Evolutionary conservation across 2,888 invertebrate species (phyloP).

Genomic region (Scotopteryx bipunctaria): DNA sequence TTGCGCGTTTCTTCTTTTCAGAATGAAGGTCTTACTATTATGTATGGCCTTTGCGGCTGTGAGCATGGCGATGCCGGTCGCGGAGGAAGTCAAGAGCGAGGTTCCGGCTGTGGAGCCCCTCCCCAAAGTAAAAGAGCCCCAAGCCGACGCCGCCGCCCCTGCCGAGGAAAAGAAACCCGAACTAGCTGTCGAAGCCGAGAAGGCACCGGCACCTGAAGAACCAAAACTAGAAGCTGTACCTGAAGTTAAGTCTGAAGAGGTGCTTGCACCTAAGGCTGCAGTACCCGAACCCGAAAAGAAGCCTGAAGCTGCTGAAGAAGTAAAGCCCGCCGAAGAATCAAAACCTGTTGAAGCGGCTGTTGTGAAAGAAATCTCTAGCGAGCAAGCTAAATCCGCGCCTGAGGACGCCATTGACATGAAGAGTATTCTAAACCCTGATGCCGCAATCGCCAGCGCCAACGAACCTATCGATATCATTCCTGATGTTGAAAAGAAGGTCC

Average conservation of each 20-base stretch:
- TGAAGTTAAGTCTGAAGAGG: slow-evolving; percentile 45
- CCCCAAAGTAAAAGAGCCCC: slow-evolving; percentile 45
- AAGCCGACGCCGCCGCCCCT: slow-evolving; percentile 48
- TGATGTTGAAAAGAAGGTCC: slow-evolving; percentile 14
- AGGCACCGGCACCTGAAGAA: slow-evolving; percentile 40
- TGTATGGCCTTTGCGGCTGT: slow-evolving; percentile 82
- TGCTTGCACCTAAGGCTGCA: slow-evolving; percentile 48
- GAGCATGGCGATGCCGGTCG: slow-evolving; percentile 85
- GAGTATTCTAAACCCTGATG: slow-evolving; percentile 10
- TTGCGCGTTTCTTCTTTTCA: slow-evolving; percentile 68
- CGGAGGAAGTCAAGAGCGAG: slow-evolving; percentile 65
- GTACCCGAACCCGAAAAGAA: slow-evolving; percentile 50
- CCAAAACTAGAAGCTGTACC: slow-evolving; percentile 34
- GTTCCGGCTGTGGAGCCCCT: slow-evolving; percentile 41
- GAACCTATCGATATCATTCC: slow-evolving; percentile 17
- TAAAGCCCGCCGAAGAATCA: slow-evolving; percentile 41
- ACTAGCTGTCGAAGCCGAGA: slow-evolving; percentile 36
- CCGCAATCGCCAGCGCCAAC: slow-evolving; percentile 7
- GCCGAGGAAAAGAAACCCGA: slow-evolving; percentile 53
- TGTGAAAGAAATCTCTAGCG: slow-evolving; percentile 28
- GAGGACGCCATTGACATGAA: slow-evolving; percentile 15
- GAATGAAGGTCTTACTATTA: slow-evolving; percentile 86
- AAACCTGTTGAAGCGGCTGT: slow-evolving; percentile 38
- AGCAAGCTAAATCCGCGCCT: slow-evolving; percentile 29
- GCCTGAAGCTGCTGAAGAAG: slow-evolving; percentile 38